Evolutionary conservation across 2,113 vertebrate species (phyloP), one percentile per base, ranked within the genome.

Genomic region (Marmota monax): DNA sequence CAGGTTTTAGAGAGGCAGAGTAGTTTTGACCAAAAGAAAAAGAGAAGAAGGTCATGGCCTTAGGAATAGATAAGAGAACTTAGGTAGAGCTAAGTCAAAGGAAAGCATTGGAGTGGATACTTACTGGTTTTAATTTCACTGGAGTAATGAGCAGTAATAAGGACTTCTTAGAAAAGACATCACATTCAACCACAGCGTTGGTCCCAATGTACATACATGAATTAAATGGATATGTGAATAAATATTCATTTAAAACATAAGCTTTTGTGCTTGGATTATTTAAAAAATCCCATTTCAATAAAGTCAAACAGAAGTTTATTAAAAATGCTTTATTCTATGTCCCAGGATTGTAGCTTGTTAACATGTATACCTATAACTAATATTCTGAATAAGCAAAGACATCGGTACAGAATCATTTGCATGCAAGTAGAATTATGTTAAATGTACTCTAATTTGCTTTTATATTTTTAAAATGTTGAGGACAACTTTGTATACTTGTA

Each of bases 291-390:
- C 17, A 91, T 12, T 48, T 74, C 5, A 48, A 34, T 72, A 84
- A 78, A 88, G 34, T 84, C n/a, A 29, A 93, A 61, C 14, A 90
- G 18, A 11, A 76, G 58, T 51, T 11, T 22, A 37, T 56, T 88
- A 45, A 85, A 85, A 94, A 82, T 76, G 25, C 16, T 32, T 76
- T 20, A 74, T 84, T 89, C n/a, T 56, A 34, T 94, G 73, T 7
- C 13, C 4, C 37, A 84, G 63, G n/a, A n/a, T 69, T 51, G 61
- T 25, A 58, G 42, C 25, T 76, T 42, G 17, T 84, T 37, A 73
- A 63, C 61, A 85, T 23, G 37, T n/a, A 23, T 25, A 39, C 4
- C 76, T 88, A 5, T 23, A 74, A 79, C 58, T 4, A 20, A 37
- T 4, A 39, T 56, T 86, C 45, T 69, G 25, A 39, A 34, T 65